A percentile compares a stretch with the other conserved stretches of the same genome.
Conservation (phyloP, 2,888 invertebrate species). For the Plusia festucae region DNA sequence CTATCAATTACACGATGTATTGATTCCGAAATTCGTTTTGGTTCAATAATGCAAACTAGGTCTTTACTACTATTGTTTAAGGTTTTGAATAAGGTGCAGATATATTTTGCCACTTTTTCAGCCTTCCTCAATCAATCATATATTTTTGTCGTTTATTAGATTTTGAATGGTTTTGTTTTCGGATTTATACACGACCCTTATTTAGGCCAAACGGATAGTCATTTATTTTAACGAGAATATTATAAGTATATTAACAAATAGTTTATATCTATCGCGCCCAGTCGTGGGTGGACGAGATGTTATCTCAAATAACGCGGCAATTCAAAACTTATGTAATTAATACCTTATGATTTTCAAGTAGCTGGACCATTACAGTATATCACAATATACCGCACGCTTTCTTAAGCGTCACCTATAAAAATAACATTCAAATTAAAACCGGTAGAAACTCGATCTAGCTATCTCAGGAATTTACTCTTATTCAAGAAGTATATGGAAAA, state of each 20-base stretch:
- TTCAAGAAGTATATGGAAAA: conserved; percentile 40
- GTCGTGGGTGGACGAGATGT: conserved; percentile 3
- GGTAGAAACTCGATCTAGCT: conserved; percentile 51
- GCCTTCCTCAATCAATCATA: too few relatives aligned
- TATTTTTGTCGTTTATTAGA: background rate
- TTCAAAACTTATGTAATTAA: conserved; percentile 25
- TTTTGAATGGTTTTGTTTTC: background rate
- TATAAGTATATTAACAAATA: background rate
- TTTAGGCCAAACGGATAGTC: background rate
- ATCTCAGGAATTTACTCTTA: conserved; percentile 56
- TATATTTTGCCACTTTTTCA: too few relatives aligned
- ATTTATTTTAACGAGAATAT: conserved; percentile 1
- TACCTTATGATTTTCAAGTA: conserved; percentile 34
- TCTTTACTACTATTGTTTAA: too few relatives aligned
- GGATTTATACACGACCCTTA: background rate
- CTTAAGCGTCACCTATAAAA: conserved; percentile 42
- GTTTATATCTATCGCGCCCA: background rate
- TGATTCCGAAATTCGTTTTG: conserved; percentile 18
- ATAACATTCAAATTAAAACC: conserved; percentile 47
- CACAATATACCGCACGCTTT: conserved; percentile 24
- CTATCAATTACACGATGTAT: conserved; percentile 33
- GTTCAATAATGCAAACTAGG: background rate
- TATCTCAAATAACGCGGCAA: conserved; percentile 2
- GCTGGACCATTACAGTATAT: conserved; percentile 46
- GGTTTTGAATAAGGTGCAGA: too few relatives aligned